These are phyloP conservation scores for Leucoma salicis DNA, from an alignment of 2,888 invertebrate genomes.

Conservation along the genomic window DNA sequence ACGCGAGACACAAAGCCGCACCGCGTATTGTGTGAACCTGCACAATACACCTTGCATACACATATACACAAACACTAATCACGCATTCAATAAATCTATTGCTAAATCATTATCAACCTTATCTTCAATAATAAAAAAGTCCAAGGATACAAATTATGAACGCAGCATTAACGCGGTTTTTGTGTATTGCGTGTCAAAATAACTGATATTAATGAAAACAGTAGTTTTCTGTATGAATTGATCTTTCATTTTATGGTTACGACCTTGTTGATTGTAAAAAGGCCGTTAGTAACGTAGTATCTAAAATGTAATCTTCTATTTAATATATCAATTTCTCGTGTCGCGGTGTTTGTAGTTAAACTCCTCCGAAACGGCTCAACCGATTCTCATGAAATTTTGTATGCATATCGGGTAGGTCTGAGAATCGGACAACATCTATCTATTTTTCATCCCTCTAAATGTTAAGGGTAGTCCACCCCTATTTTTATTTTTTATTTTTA, in stretches of 20 bases:
- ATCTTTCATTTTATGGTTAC: constrained; percentile 45
- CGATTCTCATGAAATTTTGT: too few relatives aligned
- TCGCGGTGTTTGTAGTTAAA: too few relatives aligned
- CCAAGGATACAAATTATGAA: constrained; percentile 10
- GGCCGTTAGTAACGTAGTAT: constrained; percentile 9
- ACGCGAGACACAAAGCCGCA: constrained; percentile 74
- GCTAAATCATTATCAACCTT: constrained; percentile 51
- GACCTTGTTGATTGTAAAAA: constrained; percentile 43
- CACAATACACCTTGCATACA: constrained; percentile 78
- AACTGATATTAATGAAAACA: constrained; percentile 65
- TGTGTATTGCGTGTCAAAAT: constrained; percentile 65
- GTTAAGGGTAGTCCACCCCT: too few relatives aligned
- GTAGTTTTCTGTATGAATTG: constrained; percentile 58
- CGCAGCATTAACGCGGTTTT: constrained; percentile 28
- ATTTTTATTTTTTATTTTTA: too few relatives aligned
- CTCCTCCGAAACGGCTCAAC: too few relatives aligned
- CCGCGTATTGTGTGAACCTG: constrained; percentile 72
- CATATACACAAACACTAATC: constrained; percentile 43
- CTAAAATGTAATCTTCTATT: too few relatives aligned
- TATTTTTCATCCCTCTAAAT: too few relatives aligned
- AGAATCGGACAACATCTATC: too few relatives aligned
- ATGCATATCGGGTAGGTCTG: too few relatives aligned
- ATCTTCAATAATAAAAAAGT: constrained; percentile 31
- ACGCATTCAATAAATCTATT: constrained; percentile 48
- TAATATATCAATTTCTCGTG: too few relatives aligned